A percentile compares a stretch with the other conserved stretches of the same genome.
phyloP scores from a whole-genome alignment of 2,113 vertebrate genomes.

The Apodemus sylvaticus region DNA sequence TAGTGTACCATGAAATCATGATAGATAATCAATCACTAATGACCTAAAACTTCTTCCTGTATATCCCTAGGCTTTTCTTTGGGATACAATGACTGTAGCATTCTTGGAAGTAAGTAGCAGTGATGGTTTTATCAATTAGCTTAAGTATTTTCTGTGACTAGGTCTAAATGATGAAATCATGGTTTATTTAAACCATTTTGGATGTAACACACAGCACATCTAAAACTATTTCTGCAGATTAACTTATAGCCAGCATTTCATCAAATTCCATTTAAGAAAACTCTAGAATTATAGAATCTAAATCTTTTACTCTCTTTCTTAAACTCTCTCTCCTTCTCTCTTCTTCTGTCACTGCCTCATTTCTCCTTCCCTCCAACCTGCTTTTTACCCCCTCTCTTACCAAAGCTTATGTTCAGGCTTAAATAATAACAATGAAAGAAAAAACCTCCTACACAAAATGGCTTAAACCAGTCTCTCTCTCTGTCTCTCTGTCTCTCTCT shows the following conservation, averaged over 20 bases:
- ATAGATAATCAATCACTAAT: constrained; percentile 51
- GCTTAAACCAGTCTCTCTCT: background rate
- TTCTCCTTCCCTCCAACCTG: background rate
- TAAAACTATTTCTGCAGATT: constrained; percentile 57
- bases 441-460: background rate
- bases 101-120: constrained; percentile 37
- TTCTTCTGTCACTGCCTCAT: background rate
- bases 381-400: background rate
- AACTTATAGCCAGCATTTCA: constrained; percentile 53
- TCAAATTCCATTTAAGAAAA: constrained; percentile 38
- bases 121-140: constrained; percentile 66
- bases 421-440: constrained; percentile 22
- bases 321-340: background rate
- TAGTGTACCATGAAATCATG: background rate
- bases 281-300: background rate
- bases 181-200: constrained; percentile 51
- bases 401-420: background rate
- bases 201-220: constrained; percentile 26
- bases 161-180: constrained; percentile 25
- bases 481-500: too few relatives aligned
- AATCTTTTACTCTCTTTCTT: background rate
- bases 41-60: constrained; percentile 38
- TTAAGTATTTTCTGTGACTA: constrained; percentile 61
- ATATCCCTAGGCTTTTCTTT: constrained; percentile 41
- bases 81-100: constrained; percentile 8